These are phyloP conservation scores for Brienomyrus brachyistius DNA, from an alignment of 2,113 vertebrate species.

Conservation along the genomic window DNA sequence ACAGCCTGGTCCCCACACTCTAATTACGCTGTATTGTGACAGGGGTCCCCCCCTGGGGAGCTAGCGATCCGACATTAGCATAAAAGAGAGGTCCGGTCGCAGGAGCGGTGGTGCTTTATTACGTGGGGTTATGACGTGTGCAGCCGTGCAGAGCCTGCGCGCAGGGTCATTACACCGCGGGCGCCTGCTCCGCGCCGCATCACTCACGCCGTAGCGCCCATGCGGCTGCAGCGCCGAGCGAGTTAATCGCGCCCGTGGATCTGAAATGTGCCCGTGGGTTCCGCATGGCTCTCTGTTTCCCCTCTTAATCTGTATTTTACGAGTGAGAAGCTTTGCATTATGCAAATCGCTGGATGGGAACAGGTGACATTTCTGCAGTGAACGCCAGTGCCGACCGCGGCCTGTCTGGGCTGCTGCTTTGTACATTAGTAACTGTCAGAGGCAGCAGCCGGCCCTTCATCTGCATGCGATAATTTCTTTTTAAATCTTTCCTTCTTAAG, in stretches of 20 bases:
- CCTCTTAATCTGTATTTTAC: constrained; percentile 99
- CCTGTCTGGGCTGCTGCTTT: constrained; percentile 86
- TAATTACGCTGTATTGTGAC: constrained; percentile 7
- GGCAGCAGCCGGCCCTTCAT: constrained; percentile 66
- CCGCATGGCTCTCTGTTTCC: constrained; percentile 90
- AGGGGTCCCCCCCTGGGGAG: neutral
- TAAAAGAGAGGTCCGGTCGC: neutral
- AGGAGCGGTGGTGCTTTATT: constrained; percentile 20
- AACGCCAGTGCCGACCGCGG: constrained; percentile 75
- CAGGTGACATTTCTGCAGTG: constrained; percentile 99
- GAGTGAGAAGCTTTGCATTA: constrained; percentile 99
- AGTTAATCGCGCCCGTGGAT: constrained; percentile 75
- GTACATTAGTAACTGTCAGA: constrained; percentile 99
- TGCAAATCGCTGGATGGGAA: constrained; percentile 99
- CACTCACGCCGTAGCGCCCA: constrained; percentile 39
- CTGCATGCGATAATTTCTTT: constrained; percentile 66
- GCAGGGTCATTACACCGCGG: constrained; percentile 31
- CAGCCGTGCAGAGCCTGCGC: constrained; percentile 26
- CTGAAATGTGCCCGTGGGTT: constrained; percentile 88
- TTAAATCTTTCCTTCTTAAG: constrained; percentile 64
- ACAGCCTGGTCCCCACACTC: neutral
- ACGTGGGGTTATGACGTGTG: constrained; percentile 37
- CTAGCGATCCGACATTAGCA: neutral
- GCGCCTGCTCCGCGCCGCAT: neutral
- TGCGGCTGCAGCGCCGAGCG: constrained; percentile 43